Evolutionary conservation across 1,140 invertebrate genomes (phyloP), one percentile per base, ranked within the genome.

Genomic region (Sycophaga agraensis): DNA sequence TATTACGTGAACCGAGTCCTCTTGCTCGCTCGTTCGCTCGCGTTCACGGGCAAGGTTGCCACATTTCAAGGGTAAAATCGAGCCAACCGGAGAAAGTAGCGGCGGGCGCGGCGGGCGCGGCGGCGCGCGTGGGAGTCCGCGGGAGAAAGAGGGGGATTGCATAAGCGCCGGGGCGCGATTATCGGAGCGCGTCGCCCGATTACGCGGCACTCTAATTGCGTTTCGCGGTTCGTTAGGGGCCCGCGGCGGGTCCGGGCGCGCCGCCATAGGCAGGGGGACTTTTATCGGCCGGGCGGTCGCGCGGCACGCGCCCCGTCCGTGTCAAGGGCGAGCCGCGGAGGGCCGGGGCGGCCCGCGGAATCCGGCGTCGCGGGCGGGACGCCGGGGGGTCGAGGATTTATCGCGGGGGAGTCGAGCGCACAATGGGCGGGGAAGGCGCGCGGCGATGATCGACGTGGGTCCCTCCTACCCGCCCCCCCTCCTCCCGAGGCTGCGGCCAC

Each of bases 51-150:
- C 51, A 55, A 62, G 51, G 51, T 55, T 49, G 43, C 35, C 45
- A 40, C 43, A 34, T 46, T 46, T 54, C 48, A 31, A 59, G 39
- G 48, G 19, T 50, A 43, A 50, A 59, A 34, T 51, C 17, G 2
- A 59, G 35, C 35, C 45, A 39, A 49, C 22, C 37, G 42, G 48
- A 50, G 48, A 59, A 59, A 59, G 48, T 59, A 49, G 21, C n/a
- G 12, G 4, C 28, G 28, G 28, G 28, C 28, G 28, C 28, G 5
- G 28, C 5, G 5, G 26, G 17, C 31, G 48, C n/a, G n/a, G n/a
- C n/a, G n/a, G n/a, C n/a, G 11, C 43, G 34, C 31, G 55, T 48
- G 31, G 31, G 42, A 56, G 40, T 45, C 17, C 35, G 35, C 6
- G n/a, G n/a, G n/a, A n/a, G n/a, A n/a, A n/a, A n/a, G n/a, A n/a